Percentiles rank a stretch among this genome's conserved stretches.
phyloP scores from a whole-genome alignment of 2,888 invertebrate genomes.

The Nomada ferruginata region DNA sequence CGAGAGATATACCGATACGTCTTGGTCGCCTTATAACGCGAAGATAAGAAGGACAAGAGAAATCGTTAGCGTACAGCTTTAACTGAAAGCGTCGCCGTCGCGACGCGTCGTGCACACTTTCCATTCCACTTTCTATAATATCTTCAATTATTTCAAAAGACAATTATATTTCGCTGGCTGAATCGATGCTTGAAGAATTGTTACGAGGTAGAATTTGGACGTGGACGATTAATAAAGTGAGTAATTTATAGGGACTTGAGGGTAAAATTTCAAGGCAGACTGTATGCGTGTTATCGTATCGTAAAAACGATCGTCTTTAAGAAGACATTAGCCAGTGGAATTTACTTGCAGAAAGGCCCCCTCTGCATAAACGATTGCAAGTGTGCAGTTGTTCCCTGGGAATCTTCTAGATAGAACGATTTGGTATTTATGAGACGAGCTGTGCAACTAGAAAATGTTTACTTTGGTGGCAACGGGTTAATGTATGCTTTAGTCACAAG shows the following conservation, averaged over 20 bases:
- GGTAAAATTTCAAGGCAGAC: neutral
- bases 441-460: neutral
- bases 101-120: neutral
- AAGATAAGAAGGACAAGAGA: constrained; percentile 9
- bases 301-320: constrained; percentile 22
- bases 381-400: neutral
- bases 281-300: neutral
- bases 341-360: neutral
- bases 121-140: neutral
- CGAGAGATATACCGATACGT: constrained; percentile 31
- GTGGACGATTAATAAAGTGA: neutral
- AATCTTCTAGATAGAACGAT: neutral
- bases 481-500: no score
- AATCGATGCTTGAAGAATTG: neutral
- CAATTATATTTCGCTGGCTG: neutral
- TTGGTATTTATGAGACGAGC: neutral
- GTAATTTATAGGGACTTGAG: neutral
- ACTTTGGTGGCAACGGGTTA: neutral
- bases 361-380: neutral
- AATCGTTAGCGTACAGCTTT: constrained; percentile 18
- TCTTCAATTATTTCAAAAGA: neutral
- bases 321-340: constrained; percentile 24
- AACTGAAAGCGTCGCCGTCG: constrained; percentile 6
- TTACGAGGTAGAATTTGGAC: neutral
- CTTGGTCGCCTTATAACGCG: constrained; percentile 24